A percentile compares a stretch with the other conserved stretches of the same genome.
Evolutionary conservation across 2,797 vertebrate genomes (phyloP).

Genomic region (Anguilla anguilla): DNA sequence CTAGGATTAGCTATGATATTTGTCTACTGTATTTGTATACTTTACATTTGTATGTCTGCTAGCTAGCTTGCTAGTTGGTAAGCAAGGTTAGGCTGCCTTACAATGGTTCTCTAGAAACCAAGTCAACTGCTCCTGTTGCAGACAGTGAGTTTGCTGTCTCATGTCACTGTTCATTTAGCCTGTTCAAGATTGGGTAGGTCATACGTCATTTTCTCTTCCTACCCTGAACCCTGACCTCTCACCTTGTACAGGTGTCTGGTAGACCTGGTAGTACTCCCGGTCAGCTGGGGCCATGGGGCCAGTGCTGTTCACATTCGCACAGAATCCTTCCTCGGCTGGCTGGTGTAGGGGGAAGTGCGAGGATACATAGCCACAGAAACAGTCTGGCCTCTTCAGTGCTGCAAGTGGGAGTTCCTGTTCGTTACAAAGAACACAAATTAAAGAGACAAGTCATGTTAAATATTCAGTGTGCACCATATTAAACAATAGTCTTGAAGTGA

Average conservation of each 20-base stretch:
- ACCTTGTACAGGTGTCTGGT: constrained; percentile 95
- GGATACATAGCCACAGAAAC: constrained; percentile 85
- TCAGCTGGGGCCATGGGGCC: constrained; percentile 21
- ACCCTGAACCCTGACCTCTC: constrained; percentile 34
- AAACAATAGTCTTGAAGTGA: too few species aligned
- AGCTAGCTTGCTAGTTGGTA: too few species aligned
- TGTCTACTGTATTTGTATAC: too few species aligned
- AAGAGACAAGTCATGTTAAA: neutral
- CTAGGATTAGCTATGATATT: too few species aligned
- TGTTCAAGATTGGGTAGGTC: too few species aligned
- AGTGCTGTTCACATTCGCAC: constrained; percentile 46
- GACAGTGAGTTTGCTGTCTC: too few species aligned
- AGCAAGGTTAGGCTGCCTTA: too few species aligned
- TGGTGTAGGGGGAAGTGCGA: constrained; percentile 73
- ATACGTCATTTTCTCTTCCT: neutral
- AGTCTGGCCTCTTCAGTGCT: constrained; percentile 75
- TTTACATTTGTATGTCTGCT: too few species aligned
- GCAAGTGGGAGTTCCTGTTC: constrained; percentile 90
- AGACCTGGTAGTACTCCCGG: constrained; percentile 77
- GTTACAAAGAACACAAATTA: constrained; percentile 22
- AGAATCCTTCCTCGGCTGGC: constrained; percentile 63
- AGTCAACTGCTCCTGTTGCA: too few species aligned
- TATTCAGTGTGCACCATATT: too few species aligned
- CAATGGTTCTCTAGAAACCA: too few species aligned
- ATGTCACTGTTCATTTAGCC: too few species aligned